Evolutionary conservation across 2,797 vertebrate genomes (phyloP).

Genomic region (Sebastes cheni): DNA sequence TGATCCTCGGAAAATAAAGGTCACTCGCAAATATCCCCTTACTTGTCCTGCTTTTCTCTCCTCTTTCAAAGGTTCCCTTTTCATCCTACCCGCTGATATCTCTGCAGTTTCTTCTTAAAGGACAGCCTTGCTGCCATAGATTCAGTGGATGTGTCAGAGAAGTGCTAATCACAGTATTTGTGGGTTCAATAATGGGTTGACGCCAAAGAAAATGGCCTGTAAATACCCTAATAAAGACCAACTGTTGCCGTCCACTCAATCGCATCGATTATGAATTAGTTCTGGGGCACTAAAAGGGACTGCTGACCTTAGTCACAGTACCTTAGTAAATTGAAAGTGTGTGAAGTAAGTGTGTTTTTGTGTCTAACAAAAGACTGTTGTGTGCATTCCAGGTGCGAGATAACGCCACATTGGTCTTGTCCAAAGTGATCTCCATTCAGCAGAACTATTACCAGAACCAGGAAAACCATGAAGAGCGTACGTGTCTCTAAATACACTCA

Average conservation of each 20-base stretch:
- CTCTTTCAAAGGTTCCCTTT: conserved; percentile 37
- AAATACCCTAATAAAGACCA: conserved; percentile 59
- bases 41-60: conserved; percentile 35
- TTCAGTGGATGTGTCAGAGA: conserved; percentile 37
- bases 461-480: conserved; percentile 95
- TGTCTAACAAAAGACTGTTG: conserved; percentile 13
- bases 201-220: conserved; percentile 49
- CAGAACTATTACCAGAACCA: conserved; percentile 96
- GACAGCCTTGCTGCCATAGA: conserved; percentile 20
- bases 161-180: conserved; percentile 66
- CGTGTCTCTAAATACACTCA: conserved; percentile 62
- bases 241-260: conserved; percentile 34
- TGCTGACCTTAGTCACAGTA: conserved; percentile 35
- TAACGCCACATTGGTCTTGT: conserved; percentile 92
- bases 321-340: conserved; percentile 16
- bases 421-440: conserved; percentile 88
- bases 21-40: conserved; percentile 51
- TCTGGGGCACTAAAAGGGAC: conserved; percentile 33
- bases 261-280: conserved; percentile 68
- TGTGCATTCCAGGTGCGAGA: conserved; percentile 90
- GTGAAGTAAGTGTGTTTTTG: neutral
- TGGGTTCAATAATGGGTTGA: conserved; percentile 55
- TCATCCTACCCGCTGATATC: conserved; percentile 7
- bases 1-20: conserved; percentile 66
- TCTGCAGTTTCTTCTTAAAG: conserved; percentile 24